Conservation (phyloP, 2,888 invertebrate genomes). For the Choristoneura rosaceana region DNA sequence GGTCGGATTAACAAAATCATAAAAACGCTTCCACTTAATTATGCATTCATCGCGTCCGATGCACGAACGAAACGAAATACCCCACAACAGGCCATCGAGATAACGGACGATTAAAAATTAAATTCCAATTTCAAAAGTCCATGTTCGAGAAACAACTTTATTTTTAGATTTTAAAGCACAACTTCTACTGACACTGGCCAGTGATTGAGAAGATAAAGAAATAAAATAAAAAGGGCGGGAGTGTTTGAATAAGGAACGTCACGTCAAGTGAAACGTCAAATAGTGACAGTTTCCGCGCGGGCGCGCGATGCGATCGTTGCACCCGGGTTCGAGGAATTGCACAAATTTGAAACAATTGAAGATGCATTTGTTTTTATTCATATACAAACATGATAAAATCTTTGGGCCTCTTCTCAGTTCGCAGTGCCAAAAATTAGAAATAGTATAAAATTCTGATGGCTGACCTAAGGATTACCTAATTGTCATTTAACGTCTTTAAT, state of each 20-base stretch:
- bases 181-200: slow-evolving; percentile 58
- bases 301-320: slow-evolving; percentile 68
- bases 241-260: slow-evolving; percentile 83
- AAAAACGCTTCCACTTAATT: slow-evolving; percentile 81
- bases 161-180: slow-evolving; percentile 59
- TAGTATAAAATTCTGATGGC: no score
- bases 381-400: neutral
- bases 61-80: slow-evolving; percentile 76
- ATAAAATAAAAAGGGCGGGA: slow-evolving; percentile 75
- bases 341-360: slow-evolving; percentile 51
- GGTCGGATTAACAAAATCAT: slow-evolving; percentile 69
- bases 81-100: slow-evolving; percentile 81
- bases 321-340: slow-evolving; percentile 76
- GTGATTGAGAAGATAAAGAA: slow-evolving; percentile 78
- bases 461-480: no score
- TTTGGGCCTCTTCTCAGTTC: neutral
- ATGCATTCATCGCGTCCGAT: slow-evolving; percentile 81
- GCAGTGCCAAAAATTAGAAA: no score
- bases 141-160: slow-evolving; percentile 66
- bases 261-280: slow-evolving; percentile 84
- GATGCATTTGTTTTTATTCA: slow-evolving; percentile 49
- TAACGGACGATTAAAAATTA: slow-evolving; percentile 76
- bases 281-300: slow-evolving; percentile 84
- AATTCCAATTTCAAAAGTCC: slow-evolving; percentile 49
- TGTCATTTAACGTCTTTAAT: no score